Evolutionary conservation across 2,113 vertebrate species (phyloP).

Genomic region (Oryzias javanicus): DNA sequence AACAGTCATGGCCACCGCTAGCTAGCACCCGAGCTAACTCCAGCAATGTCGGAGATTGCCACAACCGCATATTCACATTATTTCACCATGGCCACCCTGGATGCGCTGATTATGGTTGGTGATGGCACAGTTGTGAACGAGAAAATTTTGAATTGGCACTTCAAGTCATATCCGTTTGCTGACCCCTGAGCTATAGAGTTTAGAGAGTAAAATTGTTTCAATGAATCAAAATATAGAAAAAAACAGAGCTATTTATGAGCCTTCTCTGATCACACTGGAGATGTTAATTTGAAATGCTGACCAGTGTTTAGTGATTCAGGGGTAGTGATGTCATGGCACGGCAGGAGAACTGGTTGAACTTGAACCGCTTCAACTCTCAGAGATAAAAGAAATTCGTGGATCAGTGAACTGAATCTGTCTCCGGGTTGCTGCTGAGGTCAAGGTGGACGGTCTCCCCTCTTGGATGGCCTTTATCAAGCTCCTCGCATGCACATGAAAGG

Average conservation of each 20-base stretch:
- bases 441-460: slow-evolving; percentile 41
- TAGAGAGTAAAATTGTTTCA: neutral
- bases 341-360: slow-evolving; percentile 26
- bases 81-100: no score
- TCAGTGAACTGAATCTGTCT: slow-evolving; percentile 22
- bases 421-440: slow-evolving; percentile 32
- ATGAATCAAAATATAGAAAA: neutral
- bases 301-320: slow-evolving; percentile 3
- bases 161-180: no score
- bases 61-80: no score
- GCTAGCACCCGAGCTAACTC: no score
- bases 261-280: slow-evolving; percentile 6
- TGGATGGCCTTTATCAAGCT: slow-evolving; percentile 19
- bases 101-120: no score
- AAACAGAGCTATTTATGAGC: neutral
- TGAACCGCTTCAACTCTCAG: slow-evolving; percentile 11
- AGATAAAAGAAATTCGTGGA: slow-evolving; percentile 54
- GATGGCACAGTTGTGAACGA: no score
- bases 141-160: no score
- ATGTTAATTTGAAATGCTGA: slow-evolving; percentile 10
- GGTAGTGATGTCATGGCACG: slow-evolving; percentile 38
- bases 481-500: slow-evolving; percentile 1
- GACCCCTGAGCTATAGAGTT: no score
- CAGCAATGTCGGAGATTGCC: no score
- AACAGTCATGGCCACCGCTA: no score